Evolutionary conservation across 2,888 invertebrate genomes (phyloP).

Genomic region (Caradrina kadenii): DNA sequence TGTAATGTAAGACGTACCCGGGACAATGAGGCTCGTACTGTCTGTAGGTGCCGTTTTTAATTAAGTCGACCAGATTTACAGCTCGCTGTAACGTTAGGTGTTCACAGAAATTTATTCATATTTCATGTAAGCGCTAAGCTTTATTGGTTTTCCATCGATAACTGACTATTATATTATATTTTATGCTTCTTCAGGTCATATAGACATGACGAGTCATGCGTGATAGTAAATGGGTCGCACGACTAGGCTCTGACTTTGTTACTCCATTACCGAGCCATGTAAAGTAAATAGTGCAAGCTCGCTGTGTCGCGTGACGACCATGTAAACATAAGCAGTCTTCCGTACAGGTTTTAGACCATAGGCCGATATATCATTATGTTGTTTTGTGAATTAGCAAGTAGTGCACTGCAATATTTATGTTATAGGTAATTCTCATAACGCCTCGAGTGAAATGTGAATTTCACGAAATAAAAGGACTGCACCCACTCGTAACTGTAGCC

Average conservation of each 20-base stretch:
- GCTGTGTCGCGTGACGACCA: slow-evolving; percentile 12
- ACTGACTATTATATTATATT: neutral
- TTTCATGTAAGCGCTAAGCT: slow-evolving; percentile 30
- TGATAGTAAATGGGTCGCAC: neutral
- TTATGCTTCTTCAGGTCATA: neutral
- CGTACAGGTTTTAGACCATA: slow-evolving; percentile 19
- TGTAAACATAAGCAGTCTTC: slow-evolving; percentile 37
- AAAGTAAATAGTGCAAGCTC: slow-evolving; percentile 29
- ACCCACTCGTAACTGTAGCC: slow-evolving; percentile 45
- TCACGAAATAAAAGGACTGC: slow-evolving; percentile 30
- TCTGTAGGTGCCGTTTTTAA: slow-evolving; percentile 56
- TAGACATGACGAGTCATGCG: too few relatives aligned
- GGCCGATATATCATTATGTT: slow-evolving; percentile 32
- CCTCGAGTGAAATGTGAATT: neutral
- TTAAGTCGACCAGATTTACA: slow-evolving; percentile 57
- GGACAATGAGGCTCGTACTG: slow-evolving; percentile 55
- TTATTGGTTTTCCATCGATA: slow-evolving; percentile 13
- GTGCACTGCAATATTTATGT: slow-evolving; percentile 6
- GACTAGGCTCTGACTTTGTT: neutral
- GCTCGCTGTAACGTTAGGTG: slow-evolving; percentile 14
- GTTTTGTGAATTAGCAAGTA: slow-evolving; percentile 30
- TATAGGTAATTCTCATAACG: neutral
- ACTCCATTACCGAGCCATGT: slow-evolving; percentile 9
- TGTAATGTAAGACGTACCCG: slow-evolving; percentile 59
- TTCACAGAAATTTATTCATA: slow-evolving; percentile 32